Conservation (phyloP, 2,797 vertebrate species). For the Trachurus trachurus region DNA sequence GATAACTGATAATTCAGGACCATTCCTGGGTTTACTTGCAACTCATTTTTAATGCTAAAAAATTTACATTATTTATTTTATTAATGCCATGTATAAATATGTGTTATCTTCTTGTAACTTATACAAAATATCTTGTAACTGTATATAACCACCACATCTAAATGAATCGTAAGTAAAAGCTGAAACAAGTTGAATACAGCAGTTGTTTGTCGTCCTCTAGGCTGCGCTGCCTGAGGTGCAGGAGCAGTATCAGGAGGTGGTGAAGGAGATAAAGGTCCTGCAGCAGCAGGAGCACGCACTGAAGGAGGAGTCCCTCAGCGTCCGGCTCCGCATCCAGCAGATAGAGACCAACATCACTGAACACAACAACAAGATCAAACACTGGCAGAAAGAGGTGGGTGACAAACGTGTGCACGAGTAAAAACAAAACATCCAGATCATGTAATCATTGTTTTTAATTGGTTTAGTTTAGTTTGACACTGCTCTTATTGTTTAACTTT, state of each 20-base stretch:
- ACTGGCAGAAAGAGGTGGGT: constrained; percentile 96
- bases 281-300: constrained; percentile 90
- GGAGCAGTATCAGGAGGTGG: constrained; percentile 86
- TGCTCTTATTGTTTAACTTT: background rate
- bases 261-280: constrained; percentile 89
- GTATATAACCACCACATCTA: background rate
- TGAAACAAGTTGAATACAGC: background rate
- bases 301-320: constrained; percentile 92
- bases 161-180: background rate
- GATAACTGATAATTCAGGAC: background rate
- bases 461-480: background rate
- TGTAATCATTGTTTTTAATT: no score
- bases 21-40: background rate
- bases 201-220: constrained; percentile 74
- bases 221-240: constrained; percentile 88
- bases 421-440: no score
- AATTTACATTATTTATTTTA: background rate
- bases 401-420: no score
- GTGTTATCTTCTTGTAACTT: background rate
- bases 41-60: background rate
- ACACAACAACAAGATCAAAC: constrained; percentile 92
- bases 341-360: constrained; percentile 89
- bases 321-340: constrained; percentile 93
- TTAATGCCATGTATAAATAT: background rate
- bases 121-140: background rate